Evolutionary conservation across 2,113 vertebrate genomes (phyloP), one percentile per base, ranked within the genome.

Genomic region (Rhinogobius similis): DNA sequence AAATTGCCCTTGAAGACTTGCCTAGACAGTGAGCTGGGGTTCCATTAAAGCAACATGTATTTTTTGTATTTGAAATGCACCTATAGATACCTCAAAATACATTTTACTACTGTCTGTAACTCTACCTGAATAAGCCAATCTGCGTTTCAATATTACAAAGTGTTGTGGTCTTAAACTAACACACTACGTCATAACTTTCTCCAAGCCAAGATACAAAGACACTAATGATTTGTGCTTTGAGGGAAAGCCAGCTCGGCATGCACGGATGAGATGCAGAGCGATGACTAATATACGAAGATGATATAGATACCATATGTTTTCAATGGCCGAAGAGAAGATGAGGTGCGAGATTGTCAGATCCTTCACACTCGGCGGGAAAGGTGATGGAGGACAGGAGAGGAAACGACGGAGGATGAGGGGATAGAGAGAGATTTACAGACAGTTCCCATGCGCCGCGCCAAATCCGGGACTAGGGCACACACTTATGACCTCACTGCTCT

Each of bases 361-460:
- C 46, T 72, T 55, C 53, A 86, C 78, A 70, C 69, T 73, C 62
- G 76, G 24, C 76, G 67, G 64, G 32, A 72, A 59, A 64, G 65
- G 71, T 79, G 81, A 84, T 66, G 72, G 68, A 68, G 59, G 48
- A 74, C 68, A 76, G 74, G 71, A 76, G 58, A 48, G 63, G 41
- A 64, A 27, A 41, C 69, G 55, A 73, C 62, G 77, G 62, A 81
- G 62, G 73, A 75, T 70, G 23, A 62, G 67, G 75, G 48, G 76
- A 73, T 74, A 5, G 67, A 82, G 82, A 78, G 79, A 82, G 74
- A 81, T 73, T 80, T 61, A 85, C 77, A 90, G 83, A 82, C 87
- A 86, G 84, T 91, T 91, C 89, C 86, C 90, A 90, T 91, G 83
- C 74, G 77, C 55, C 62, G 72, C 84, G 89, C 88, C 88, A 87